These are phyloP conservation scores for Sinonovacula constricta DNA, from an alignment of 1,140 invertebrate genomes.

Conservation along the genomic window DNA sequence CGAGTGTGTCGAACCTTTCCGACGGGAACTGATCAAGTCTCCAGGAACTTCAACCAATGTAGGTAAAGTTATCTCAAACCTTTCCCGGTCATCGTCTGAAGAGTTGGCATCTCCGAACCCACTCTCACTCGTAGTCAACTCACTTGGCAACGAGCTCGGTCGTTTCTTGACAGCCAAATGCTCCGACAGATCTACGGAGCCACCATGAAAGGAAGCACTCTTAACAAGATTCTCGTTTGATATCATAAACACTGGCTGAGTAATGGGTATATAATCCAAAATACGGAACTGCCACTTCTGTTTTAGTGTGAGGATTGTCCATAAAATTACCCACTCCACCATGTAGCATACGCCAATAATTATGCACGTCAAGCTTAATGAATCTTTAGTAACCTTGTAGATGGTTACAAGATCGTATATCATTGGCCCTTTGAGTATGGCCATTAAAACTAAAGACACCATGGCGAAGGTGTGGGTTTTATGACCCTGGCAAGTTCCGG, in stretches of 20 bases:
- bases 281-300: constrained; percentile 72
- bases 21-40: constrained; percentile 34
- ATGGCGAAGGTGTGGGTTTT: constrained; percentile 66
- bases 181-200: constrained; percentile 34
- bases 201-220: constrained; percentile 56
- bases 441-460: constrained; percentile 61
- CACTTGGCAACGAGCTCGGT: constrained; percentile 49
- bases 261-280: constrained; percentile 67
- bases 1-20: constrained; percentile 45
- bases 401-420: constrained; percentile 65
- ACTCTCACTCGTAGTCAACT: constrained; percentile 50
- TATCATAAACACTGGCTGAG: constrained; percentile 59
- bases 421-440: constrained; percentile 65
- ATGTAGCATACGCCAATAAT: constrained; percentile 68
- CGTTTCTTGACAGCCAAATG: constrained; percentile 40
- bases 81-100: constrained; percentile 50
- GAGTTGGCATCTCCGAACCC: constrained; percentile 45
- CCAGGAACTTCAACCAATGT: constrained; percentile 43
- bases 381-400: constrained; percentile 61
- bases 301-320: constrained; percentile 71
- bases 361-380: constrained; percentile 61
- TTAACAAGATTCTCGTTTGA: constrained; percentile 58
- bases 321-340: constrained; percentile 68
- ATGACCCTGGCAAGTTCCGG: constrained; percentile 67
- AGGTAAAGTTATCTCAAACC: constrained; percentile 45